These are phyloP conservation scores for Lepidocyrtoides sp. DNA, from an alignment of 2,888 invertebrate genomes.

Conservation along the genomic window DNA sequence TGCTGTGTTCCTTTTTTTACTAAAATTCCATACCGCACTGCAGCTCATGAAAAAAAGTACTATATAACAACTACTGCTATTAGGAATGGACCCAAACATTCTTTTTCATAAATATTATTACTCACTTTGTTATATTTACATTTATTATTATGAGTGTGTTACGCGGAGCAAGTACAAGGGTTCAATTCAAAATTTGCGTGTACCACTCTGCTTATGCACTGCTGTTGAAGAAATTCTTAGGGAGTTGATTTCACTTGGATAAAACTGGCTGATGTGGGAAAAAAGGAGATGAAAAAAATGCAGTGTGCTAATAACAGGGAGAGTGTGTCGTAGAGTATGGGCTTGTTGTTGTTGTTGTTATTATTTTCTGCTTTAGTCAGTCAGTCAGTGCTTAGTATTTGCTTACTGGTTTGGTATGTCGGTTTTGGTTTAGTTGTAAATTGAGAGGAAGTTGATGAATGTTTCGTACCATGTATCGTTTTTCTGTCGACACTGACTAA, in stretches of 20 bases:
- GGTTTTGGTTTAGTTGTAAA: neutral
- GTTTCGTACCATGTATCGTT: neutral
- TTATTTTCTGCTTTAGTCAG: no score
- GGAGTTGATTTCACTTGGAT: neutral
- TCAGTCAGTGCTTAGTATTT: no score
- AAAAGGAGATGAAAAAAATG: constrained; percentile 8
- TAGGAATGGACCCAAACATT: neutral
- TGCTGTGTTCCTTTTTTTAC: neutral
- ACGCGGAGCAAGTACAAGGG: constrained; percentile 19
- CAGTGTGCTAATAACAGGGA: neutral
- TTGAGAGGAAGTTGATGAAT: constrained; percentile 43
- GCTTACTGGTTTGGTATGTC: neutral
- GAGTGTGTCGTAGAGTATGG: neutral
- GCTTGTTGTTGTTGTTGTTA: constrained; percentile 26
- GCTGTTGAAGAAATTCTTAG: no score
- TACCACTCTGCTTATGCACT: neutral
- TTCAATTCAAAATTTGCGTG: constrained; percentile 81
- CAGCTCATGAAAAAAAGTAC: neutral
- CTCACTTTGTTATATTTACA: neutral
- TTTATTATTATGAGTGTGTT: constrained; percentile 4
- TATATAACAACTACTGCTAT: neutral
- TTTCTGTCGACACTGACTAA: constrained; percentile 58
- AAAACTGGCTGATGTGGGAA: neutral
- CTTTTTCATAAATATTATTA: neutral
- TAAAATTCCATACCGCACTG: neutral